Conservation (phyloP, 2,888 invertebrate genomes). For the Branchipolynoe longqiensis region DNA sequence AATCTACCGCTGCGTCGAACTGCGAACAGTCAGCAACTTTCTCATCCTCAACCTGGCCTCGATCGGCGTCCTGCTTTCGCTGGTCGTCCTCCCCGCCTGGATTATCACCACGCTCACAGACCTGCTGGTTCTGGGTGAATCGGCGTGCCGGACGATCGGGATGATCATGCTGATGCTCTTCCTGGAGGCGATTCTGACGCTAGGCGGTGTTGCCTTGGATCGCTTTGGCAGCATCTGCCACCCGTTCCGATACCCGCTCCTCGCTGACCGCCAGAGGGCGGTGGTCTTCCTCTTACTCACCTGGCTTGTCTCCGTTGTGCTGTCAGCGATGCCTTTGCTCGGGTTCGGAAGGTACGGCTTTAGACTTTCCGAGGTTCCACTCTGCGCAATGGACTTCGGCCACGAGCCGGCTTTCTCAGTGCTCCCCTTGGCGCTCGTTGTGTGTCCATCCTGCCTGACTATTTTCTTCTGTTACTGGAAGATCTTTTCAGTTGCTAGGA, state of each 20-base stretch:
- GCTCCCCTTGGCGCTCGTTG: not conserved
- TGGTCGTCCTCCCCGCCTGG: slow-evolving; percentile 42
- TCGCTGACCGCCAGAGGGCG: not conserved
- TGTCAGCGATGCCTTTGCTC: not conserved
- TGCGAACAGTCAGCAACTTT: slow-evolving; percentile 39
- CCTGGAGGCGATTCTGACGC: slow-evolving; percentile 31
- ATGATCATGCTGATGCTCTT: slow-evolving; percentile 29
- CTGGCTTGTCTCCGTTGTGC: slow-evolving; percentile 14
- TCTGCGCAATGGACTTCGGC: slow-evolving; percentile 16
- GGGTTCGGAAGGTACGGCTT: slow-evolving; percentile 44
- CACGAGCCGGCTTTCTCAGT: not conserved
- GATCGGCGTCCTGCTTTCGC: slow-evolving; percentile 11
- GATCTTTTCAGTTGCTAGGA: slow-evolving; percentile 22
- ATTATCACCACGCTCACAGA: not conserved
- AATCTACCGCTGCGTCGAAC: slow-evolving; percentile 26
- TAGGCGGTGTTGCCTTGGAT: slow-evolving; percentile 22
- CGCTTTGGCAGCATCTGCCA: slow-evolving; percentile 21
- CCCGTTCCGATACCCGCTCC: slow-evolving; percentile 20
- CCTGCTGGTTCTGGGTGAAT: not conserved
- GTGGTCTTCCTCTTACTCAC: not conserved
- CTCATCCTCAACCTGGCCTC: slow-evolving; percentile 34
- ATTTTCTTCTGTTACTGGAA: slow-evolving; percentile 19
- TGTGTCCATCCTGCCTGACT: not conserved
- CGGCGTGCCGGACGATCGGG: not conserved
- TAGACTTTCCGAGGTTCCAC: not conserved